Evolutionary conservation across 2,113 vertebrate genomes (phyloP).

Genomic region (Alectura lathami): DNA sequence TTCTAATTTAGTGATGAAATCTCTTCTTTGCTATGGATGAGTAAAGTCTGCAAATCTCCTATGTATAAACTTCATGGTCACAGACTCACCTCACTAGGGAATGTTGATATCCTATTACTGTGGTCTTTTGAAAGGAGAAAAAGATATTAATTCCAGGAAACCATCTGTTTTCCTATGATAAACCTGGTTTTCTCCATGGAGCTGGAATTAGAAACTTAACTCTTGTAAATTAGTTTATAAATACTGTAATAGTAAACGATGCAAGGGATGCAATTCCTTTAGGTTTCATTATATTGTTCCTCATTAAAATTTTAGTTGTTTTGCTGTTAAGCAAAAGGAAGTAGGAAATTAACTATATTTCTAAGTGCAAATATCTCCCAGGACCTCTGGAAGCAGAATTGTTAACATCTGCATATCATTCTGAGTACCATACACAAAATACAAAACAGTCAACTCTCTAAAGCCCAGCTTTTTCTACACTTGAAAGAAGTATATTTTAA

Average conservation of each 20-base stretch:
- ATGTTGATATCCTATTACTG: background rate
- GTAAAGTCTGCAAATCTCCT: background rate
- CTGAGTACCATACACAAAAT: background rate
- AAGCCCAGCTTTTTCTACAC: background rate
- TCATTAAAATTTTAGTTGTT: background rate
- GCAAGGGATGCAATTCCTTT: background rate
- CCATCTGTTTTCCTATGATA: constrained; percentile 46
- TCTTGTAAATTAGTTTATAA: constrained; percentile 23
- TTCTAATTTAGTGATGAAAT: background rate
- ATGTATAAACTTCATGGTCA: background rate
- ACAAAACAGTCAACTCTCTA: background rate
- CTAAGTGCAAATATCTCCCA: background rate
- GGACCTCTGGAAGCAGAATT: background rate
- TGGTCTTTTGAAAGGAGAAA: constrained; percentile 9
- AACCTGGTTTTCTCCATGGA: constrained; percentile 10
- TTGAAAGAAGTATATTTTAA: background rate
- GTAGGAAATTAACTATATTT: background rate
- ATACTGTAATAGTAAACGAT: background rate
- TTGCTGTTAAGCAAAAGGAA: background rate
- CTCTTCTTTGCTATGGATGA: background rate
- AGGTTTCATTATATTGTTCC: background rate
- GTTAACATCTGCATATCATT: background rate
- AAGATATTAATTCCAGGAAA: constrained; percentile 19
- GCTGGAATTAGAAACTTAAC: background rate
- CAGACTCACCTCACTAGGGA: background rate